phyloP scores from a whole-genome alignment of 1,140 invertebrate species.

The Apis mellifera region DNA sequence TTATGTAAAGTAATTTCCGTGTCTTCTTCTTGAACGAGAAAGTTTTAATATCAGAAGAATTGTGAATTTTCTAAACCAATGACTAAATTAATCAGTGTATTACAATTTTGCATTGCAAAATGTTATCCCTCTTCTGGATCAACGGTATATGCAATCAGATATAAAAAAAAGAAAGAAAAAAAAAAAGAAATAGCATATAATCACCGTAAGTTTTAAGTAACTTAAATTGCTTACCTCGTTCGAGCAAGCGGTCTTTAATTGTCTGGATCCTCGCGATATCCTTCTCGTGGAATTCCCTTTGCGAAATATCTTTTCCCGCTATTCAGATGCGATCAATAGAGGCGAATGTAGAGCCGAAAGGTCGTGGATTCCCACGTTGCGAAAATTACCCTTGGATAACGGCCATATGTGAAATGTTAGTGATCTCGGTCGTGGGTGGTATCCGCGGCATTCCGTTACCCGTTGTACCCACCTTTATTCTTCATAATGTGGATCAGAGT shows the following conservation, averaged over 20 bases:
- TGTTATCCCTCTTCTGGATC: no score
- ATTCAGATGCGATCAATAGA: conserved; percentile 15
- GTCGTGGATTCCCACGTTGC: conserved; percentile 31
- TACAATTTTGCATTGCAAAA: no score
- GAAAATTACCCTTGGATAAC: conserved; percentile 45
- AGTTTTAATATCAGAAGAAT: not conserved
- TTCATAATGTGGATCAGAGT: conserved; percentile 62
- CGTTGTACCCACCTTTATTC: conserved; percentile 69
- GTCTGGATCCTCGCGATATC: not conserved
- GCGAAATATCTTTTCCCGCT: conserved; percentile 3
- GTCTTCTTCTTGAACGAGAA: not conserved
- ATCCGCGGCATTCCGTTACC: conserved; percentile 66
- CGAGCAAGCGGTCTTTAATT: not conserved
- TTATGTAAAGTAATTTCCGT: conserved; percentile 16
- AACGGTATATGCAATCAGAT: no score
- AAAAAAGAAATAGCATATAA: not conserved
- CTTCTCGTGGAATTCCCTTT: not conserved
- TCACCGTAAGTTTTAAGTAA: no score
- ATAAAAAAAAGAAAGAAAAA: no score
- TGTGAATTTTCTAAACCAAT: not conserved
- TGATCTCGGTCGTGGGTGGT: conserved; percentile 59
- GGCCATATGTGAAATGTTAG: conserved; percentile 59
- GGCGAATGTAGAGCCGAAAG: conserved; percentile 35
- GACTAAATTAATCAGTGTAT: no score
- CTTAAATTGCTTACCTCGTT: not conserved